phyloP scores from a whole-genome alignment of 2,797 vertebrate species.

The Chaunax sp. region DNA sequence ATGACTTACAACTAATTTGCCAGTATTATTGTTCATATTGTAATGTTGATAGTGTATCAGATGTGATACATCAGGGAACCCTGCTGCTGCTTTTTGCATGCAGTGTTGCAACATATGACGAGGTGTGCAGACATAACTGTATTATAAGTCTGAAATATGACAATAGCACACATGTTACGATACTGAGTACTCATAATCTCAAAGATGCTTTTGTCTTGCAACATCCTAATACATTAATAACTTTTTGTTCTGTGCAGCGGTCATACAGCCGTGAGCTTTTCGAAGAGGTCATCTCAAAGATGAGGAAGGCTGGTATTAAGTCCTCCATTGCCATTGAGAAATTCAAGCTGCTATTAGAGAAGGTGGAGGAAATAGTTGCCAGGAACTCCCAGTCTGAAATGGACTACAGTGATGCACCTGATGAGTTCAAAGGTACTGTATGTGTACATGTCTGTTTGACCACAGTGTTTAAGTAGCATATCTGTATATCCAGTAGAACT shows the following conservation, averaged over 20 bases:
- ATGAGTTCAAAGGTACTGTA: conserved; percentile 93
- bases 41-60: no score
- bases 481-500: no score
- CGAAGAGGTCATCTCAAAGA: conserved; percentile 98
- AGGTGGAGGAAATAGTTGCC: conserved; percentile 97
- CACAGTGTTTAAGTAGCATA: not conserved
- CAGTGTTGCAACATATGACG: no score
- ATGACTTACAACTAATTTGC: no score
- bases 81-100: no score
- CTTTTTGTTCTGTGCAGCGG: conserved; percentile 79
- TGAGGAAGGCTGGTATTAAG: conserved; percentile 98
- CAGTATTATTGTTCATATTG: no score
- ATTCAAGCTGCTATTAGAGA: conserved; percentile 97
- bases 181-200: not conserved
- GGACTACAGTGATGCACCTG: conserved; percentile 97
- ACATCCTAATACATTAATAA: not conserved
- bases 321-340: conserved; percentile 99
- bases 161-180: not conserved
- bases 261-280: conserved; percentile 98
- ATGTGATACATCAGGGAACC: no score
- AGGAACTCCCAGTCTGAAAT: conserved; percentile 98
- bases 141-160: not conserved
- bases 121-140: not conserved
- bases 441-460: conserved; percentile 3
- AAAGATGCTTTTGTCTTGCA: not conserved